These are phyloP conservation scores for Lottia gigantea DNA, from an alignment of 2,888 invertebrate species.

Conservation along the genomic window DNA sequence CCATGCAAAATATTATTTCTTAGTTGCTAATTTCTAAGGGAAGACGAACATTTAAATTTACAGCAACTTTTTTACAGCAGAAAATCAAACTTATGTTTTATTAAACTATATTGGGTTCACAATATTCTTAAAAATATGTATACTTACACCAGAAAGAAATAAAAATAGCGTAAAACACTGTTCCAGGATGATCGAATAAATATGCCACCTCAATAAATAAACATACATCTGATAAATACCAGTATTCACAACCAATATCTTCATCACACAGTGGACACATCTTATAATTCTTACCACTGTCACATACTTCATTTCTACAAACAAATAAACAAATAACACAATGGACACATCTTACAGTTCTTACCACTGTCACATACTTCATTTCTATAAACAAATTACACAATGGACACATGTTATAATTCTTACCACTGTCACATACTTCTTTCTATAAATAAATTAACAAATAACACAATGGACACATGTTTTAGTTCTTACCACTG, in stretches of 20 bases:
- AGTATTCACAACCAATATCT: conserved; percentile 71
- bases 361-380: conserved; percentile 71
- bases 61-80: not conserved
- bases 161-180: conserved; percentile 72
- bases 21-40: no score
- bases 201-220: conserved; percentile 70
- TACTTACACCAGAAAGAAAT: conserved; percentile 72
- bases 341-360: conserved; percentile 72
- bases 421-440: conserved; percentile 68
- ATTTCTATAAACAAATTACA: conserved; percentile 70
- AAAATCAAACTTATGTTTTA: not conserved
- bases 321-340: conserved; percentile 53
- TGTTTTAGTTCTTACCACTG: conserved; percentile 68
- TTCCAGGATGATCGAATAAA: conserved; percentile 74
- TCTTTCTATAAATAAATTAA: no score
- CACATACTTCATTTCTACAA: conserved; percentile 70
- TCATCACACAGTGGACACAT: conserved; percentile 74
- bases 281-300: conserved; percentile 67
- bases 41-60: no score
- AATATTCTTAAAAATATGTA: not conserved
- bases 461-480: conserved; percentile 73
- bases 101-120: no score
- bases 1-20: no score
- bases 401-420: conserved; percentile 72
- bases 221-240: conserved; percentile 73